phyloP scores from a whole-genome alignment of 2,113 vertebrate genomes.

The Hippocampus guttulatus region DNA sequence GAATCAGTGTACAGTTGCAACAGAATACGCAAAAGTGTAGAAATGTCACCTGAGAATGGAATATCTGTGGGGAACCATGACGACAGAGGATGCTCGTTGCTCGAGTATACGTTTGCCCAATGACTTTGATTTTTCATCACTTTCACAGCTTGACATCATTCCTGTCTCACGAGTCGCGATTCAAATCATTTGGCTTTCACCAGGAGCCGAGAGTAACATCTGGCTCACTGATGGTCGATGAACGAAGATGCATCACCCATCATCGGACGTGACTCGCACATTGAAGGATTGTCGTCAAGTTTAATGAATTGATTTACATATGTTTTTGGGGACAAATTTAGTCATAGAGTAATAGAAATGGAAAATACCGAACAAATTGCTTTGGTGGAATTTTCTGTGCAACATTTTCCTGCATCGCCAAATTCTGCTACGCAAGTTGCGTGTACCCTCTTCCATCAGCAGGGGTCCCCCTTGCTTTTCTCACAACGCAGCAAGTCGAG shows the following conservation, averaged over 20 bases:
- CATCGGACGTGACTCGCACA: slow-evolving; percentile 5
- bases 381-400: too few species aligned
- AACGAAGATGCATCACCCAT: slow-evolving; percentile 12
- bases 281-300: background rate
- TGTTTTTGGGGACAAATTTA: background rate
- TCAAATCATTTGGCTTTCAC: slow-evolving; percentile 36
- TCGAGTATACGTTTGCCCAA: background rate
- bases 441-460: slow-evolving; percentile 29
- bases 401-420: too few species aligned
- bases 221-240: slow-evolving; percentile 35
- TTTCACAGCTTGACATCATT: background rate
- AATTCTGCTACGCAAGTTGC: background rate
- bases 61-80: too few species aligned
- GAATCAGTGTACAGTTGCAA: too few species aligned
- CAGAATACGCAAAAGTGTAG: too few species aligned
- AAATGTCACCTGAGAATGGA: too few species aligned
- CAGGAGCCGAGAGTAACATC: slow-evolving; percentile 31
- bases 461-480: slow-evolving; percentile 39
- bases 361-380: background rate
- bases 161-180: slow-evolving; percentile 1
- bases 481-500: background rate
- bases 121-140: slow-evolving; percentile 5
- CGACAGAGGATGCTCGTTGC: background rate
- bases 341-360: background rate
- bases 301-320: too few species aligned